Base-by-base conservation (phyloP, 1,140 invertebrate species). In the Coenobita brevimanus region DNA sequence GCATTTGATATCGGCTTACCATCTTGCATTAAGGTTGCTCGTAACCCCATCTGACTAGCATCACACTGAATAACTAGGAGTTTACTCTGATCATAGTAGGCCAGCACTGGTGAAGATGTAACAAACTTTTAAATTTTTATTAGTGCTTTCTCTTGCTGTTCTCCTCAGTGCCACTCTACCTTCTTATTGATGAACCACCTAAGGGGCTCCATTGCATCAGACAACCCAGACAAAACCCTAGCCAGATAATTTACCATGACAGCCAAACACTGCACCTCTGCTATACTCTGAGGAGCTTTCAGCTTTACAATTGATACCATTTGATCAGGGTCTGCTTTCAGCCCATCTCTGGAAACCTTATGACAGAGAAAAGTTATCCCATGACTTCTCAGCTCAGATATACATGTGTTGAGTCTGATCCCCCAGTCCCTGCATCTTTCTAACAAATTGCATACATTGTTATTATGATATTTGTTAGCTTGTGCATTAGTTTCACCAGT, bases 81-180 rank as follows among this genome's bases (percentile, higher is more conserved):
- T 62, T 80, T 57, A 36, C 15, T 27, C 36, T 57, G 78, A 30
- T 80, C 78, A 80, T 60, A 80, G n/a, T 60, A 80, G 33, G 57
- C 57, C n/a, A 36, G 21, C 21, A 60, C 33, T 80, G 78, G 43
- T 21, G 33, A 54, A 24, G 50, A 60, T 60, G 50, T 80, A 24
- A 80, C 50, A 10, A 80, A 17, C 24, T 80, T 2, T n/a, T 80
- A 57, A 33, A 80, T n/a, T 50, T 80, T 57, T 0, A 15, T 13
- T 60, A 80, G 30, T 15, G 30, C 78, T 46, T 76, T 38, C 27
- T 24, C 38, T 24, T 76, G 38, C 33, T 33, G 27, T 60, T 27
- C 27, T 15, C 78, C 78, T 24, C 50, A 80, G 4, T 80, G 78
- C 30, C 78, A 60, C 54, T 60, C 33, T 60, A 10, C 57, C 46